Conservation (phyloP, 2,113 vertebrate genomes). For the Trematocara marginatum region DNA sequence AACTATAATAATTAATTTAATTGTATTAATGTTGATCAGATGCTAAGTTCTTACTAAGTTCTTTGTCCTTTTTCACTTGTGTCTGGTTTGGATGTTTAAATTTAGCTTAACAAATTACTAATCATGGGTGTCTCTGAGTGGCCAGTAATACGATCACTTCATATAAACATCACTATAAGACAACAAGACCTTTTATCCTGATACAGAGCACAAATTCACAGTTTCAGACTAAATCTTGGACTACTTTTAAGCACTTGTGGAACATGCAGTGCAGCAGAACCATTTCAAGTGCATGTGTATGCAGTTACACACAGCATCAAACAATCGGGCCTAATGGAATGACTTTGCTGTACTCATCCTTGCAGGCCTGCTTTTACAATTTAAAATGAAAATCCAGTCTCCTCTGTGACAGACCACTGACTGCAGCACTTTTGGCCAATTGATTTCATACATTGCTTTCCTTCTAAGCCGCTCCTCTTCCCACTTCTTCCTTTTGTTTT, state of each 20-base stretch:
- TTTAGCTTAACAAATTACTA: background rate
- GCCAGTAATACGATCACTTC: background rate
- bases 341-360: constrained; percentile 3
- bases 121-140: too few species aligned
- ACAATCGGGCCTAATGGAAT: background rate
- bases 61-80: background rate
- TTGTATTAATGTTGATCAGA: background rate
- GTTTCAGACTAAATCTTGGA: background rate
- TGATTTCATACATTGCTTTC: constrained; percentile 22
- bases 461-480: background rate
- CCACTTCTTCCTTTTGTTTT: background rate
- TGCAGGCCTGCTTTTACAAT: constrained; percentile 9
- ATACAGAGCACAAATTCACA: background rate
- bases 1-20: background rate
- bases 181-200: background rate
- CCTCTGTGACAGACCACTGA: constrained; percentile 17
- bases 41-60: background rate
- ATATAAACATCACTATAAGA: background rate
- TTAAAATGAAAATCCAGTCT: background rate
- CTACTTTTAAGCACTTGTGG: background rate
- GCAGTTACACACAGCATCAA: background rate
- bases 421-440: constrained; percentile 1
- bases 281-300: background rate
- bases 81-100: background rate
- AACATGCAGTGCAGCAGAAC: background rate